A percentile compares a stretch with the other conserved stretches of the same genome.
These are phyloP conservation scores for Toxotes lorentzi DNA, from an alignment of 2,797 vertebrate genomes.

Conservation along the genomic window DNA sequence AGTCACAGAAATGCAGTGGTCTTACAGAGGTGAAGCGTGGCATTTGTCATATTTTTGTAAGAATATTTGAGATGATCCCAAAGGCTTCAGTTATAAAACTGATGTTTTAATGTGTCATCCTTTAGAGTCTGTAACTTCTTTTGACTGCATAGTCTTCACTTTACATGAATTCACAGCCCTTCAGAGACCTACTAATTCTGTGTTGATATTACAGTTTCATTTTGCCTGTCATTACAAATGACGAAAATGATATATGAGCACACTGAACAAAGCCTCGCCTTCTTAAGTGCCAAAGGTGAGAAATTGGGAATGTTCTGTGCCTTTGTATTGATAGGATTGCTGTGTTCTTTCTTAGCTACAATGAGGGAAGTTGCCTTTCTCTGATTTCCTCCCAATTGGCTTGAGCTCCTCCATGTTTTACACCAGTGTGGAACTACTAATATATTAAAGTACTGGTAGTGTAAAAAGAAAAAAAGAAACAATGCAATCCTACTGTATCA, in stretches of 20 bases:
- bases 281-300: slow-evolving; percentile 45
- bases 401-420: slow-evolving; percentile 39
- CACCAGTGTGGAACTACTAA: slow-evolving; percentile 27
- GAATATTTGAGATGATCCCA: neutral
- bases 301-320: slow-evolving; percentile 47
- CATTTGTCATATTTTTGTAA: neutral
- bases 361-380: slow-evolving; percentile 23
- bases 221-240: slow-evolving; percentile 46
- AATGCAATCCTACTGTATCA: slow-evolving; percentile 27
- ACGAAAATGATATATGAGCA: slow-evolving; percentile 58
- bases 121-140: slow-evolving; percentile 34
- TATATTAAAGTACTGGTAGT: slow-evolving; percentile 39
- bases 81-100: slow-evolving; percentile 2
- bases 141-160: slow-evolving; percentile 28
- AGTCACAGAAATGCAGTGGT: neutral
- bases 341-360: slow-evolving; percentile 63
- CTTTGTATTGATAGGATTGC: slow-evolving; percentile 51
- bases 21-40: neutral
- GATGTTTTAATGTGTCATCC: slow-evolving; percentile 26
- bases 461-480: slow-evolving; percentile 4
- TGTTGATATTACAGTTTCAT: slow-evolving; percentile 53
- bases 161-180: slow-evolving; percentile 45
- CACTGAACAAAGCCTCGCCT: slow-evolving; percentile 45
- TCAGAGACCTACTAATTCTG: slow-evolving; percentile 53
- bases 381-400: slow-evolving; percentile 59